These are phyloP conservation scores for Galeopsomyia nigrocyanea DNA, from an alignment of 2,888 invertebrate species.

Conservation along the genomic window DNA sequence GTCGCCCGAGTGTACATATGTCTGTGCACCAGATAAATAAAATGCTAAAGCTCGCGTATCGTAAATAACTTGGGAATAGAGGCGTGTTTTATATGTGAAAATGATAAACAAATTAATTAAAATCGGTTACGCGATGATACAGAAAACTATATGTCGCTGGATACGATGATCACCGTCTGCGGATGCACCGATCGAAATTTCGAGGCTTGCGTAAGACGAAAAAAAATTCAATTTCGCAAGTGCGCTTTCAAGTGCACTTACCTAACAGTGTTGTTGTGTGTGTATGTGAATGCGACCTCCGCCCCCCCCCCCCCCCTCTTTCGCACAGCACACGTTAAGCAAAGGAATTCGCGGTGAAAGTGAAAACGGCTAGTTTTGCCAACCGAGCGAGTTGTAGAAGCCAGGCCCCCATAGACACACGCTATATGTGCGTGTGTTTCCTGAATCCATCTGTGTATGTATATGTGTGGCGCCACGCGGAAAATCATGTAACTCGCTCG, in stretches of 20 bases:
- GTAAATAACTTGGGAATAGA: no score
- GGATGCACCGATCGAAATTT: neutral
- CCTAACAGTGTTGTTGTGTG: conserved; percentile 11
- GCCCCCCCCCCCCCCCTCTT: neutral
- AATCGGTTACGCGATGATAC: no score
- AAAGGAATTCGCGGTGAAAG: conserved; percentile 42
- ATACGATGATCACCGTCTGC: no score
- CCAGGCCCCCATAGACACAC: neutral
- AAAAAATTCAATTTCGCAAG: neutral
- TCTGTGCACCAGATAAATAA: no score
- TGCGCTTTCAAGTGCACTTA: conserved; percentile 30
- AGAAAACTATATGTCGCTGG: no score
- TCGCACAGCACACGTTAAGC: conserved; percentile 1
- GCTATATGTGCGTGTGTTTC: neutral
- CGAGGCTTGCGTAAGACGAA: conserved; percentile 1
- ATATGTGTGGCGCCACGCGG: neutral
- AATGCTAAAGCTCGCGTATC: no score
- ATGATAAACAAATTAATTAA: no score
- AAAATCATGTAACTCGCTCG: no score
- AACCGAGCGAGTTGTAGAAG: conserved; percentile 2
- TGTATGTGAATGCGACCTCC: conserved; percentile 10
- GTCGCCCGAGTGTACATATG: no score
- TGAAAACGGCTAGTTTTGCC: conserved; percentile 17
- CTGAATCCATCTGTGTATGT: neutral
- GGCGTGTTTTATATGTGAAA: no score